phyloP scores from a whole-genome alignment of 2,888 invertebrate genomes.

The Acanthosepion pharaonis region DNA sequence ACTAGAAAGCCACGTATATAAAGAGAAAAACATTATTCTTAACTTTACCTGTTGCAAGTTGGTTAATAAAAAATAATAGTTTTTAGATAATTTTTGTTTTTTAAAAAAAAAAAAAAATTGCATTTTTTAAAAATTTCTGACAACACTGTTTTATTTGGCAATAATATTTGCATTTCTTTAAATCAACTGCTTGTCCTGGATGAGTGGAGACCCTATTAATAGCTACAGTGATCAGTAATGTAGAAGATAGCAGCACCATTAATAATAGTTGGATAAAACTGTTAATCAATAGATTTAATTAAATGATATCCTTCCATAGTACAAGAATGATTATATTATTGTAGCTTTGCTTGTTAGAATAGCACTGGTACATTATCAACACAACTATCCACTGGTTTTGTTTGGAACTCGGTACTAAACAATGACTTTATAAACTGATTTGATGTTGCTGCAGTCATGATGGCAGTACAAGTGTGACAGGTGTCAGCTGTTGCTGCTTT shows the following conservation, averaged over 20 bases:
- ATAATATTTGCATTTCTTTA: background rate
- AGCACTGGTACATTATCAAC: background rate
- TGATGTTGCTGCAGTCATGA: background rate
- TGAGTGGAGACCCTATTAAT: background rate
- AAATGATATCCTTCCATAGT: too few species aligned
- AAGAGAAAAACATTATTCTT: background rate
- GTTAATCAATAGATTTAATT: too few species aligned
- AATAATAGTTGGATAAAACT: too few species aligned
- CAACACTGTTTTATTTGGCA: too few species aligned
- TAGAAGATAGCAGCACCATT: too few species aligned
- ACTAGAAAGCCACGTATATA: background rate
- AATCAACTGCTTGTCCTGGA: background rate
- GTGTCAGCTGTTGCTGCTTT: constrained; percentile 6
- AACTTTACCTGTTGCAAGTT: background rate
- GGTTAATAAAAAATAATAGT: background rate
- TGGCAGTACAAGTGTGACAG: background rate
- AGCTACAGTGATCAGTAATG: background rate
- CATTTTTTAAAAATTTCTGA: background rate
- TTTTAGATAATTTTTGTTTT: background rate
- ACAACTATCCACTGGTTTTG: too few species aligned
- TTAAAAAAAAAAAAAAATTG: background rate
- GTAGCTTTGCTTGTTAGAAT: background rate
- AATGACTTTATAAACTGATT: background rate
- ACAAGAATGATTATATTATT: background rate
- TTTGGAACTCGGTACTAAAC: too few species aligned